phyloP scores from a whole-genome alignment of 2,113 vertebrate genomes.

The Silurus meridionalis region DNA sequence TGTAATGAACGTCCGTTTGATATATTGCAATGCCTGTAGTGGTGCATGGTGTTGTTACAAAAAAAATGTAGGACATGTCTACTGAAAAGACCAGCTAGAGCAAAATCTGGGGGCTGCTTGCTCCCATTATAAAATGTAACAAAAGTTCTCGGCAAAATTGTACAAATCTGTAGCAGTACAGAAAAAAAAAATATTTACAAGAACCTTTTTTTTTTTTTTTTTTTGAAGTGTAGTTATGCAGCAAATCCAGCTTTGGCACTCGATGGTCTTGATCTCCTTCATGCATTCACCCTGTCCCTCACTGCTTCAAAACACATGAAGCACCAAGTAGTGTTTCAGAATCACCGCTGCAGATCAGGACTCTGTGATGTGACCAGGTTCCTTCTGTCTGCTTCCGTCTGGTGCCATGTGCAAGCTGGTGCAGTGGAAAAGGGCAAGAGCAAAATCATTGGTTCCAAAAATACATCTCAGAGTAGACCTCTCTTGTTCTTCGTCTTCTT shows the following conservation, averaged over 20 bases:
- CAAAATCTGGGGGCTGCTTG: conserved; percentile 56
- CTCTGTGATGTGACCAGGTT: not conserved
- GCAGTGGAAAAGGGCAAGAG: conserved; percentile 47
- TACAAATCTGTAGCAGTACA: conserved; percentile 84
- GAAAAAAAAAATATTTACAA: conserved; percentile 80
- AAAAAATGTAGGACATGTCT: conserved; percentile 49
- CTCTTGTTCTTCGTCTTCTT: conserved; percentile 37
- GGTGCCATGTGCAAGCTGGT: conserved; percentile 38
- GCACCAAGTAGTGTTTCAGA: conserved; percentile 38
- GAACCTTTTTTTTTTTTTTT: conserved; percentile 65
- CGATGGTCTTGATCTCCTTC: conserved; percentile 59
- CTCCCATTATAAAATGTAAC: conserved; percentile 84
- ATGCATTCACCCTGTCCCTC: conserved; percentile 47
- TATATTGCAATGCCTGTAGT: conserved; percentile 66
- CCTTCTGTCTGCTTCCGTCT: conserved; percentile 5
- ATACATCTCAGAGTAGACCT: conserved; percentile 52
- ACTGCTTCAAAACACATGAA: conserved; percentile 35
- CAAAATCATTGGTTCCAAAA: conserved; percentile 57
- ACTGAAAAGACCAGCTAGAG: conserved; percentile 45
- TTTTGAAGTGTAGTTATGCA: conserved; percentile 68
- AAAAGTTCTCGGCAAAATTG: conserved; percentile 75
- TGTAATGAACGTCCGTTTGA: conserved; percentile 63
- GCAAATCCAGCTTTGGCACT: conserved; percentile 91
- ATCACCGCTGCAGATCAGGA: not conserved
- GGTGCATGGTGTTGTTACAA: conserved; percentile 64